Conservation (phyloP, 2,797 vertebrate genomes). For the Harpia harpyja region DNA sequence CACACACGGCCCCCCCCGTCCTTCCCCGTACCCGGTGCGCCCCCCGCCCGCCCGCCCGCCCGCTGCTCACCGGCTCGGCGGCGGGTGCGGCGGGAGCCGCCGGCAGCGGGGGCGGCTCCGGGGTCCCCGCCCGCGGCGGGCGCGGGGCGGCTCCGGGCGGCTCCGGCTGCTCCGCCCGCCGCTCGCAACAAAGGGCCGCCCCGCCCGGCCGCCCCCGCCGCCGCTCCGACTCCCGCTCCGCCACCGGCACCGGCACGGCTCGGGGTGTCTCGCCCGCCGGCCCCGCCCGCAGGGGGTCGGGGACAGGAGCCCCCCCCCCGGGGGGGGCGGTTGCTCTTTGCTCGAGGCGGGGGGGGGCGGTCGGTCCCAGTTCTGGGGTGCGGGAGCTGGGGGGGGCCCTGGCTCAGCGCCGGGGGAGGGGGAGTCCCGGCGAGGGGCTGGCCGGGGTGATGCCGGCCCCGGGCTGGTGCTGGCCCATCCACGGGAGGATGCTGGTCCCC, state of each 20-base stretch:
- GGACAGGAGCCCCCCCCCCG: background rate
- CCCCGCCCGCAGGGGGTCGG: background rate
- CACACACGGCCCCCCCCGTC: background rate
- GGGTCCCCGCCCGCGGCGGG: slow-evolving; percentile 3
- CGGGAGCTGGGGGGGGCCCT: background rate
- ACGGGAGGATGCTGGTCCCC: background rate
- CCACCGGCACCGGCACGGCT: background rate
- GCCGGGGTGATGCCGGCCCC: background rate
- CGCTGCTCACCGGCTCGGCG: background rate
- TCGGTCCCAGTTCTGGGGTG: background rate
- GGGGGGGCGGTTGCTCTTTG: background rate
- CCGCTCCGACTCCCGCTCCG: background rate
- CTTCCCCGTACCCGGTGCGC: background rate
- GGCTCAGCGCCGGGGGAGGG: background rate
- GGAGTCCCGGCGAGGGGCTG: background rate
- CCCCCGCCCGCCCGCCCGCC: background rate
- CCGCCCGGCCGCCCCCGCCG: background rate
- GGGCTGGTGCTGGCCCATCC: background rate
- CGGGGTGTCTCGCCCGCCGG: background rate
- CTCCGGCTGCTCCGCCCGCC: background rate
- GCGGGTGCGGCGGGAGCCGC: background rate
- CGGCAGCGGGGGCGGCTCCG: background rate
- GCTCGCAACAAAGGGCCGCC: slow-evolving; percentile 14
- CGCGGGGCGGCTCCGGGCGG: background rate
- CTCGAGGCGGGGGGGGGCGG: background rate